A percentile compares a stretch with the other conserved stretches of the same genome.
phyloP scores from a whole-genome alignment of 2,888 invertebrate genomes.

The Pogonocherus hispidulus region DNA sequence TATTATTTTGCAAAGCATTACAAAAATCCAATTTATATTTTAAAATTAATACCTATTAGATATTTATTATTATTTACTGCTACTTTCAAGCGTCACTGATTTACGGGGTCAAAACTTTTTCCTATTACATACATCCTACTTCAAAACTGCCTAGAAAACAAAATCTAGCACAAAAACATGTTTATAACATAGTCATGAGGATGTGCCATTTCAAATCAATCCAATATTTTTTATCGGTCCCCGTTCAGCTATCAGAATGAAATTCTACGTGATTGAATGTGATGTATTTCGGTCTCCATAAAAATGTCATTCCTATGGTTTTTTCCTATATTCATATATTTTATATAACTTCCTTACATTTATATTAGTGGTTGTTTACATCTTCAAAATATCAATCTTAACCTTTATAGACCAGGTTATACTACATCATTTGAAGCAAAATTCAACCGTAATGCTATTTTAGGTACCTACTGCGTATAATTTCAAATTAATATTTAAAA shows the following conservation, averaged over 20 bases:
- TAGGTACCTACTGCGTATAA: too few species aligned
- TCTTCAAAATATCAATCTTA: not conserved
- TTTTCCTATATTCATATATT: not conserved
- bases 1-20: too few species aligned
- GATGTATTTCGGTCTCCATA: not conserved
- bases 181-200: not conserved
- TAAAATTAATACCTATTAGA: too few species aligned
- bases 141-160: not conserved
- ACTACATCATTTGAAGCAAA: too few species aligned
- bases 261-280: not conserved
- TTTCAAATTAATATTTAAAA: too few species aligned
- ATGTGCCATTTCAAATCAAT: not conserved
- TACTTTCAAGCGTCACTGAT: too few species aligned
- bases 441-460: too few species aligned
- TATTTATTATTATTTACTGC: constrained; percentile 10
- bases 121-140: not conserved
- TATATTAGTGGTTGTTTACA: not conserved
- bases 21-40: too few species aligned
- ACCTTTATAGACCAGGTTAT: too few species aligned
- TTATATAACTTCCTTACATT: not conserved
- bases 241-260: not conserved
- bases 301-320: not conserved
- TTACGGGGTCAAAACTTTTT: not conserved
- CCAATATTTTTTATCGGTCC: constrained; percentile 19
- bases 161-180: not conserved